Conservation (phyloP, 2,797 vertebrate genomes). For the Pseudopleuronectes americanus region DNA sequence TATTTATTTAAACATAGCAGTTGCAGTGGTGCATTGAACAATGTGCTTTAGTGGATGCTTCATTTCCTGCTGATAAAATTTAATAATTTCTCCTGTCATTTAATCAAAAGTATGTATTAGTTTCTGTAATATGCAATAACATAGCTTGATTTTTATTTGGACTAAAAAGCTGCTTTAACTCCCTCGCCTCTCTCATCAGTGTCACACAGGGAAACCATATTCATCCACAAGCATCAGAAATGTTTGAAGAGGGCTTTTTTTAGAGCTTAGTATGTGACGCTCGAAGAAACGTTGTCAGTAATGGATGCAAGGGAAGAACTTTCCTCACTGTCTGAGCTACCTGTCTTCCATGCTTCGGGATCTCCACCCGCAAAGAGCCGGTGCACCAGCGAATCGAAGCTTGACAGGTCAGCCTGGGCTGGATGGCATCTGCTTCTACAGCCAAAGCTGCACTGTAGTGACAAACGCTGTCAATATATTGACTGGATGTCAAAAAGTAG, state of each 20-base stretch:
- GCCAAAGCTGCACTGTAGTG: slow-evolving; percentile 73
- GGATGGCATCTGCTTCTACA: slow-evolving; percentile 61
- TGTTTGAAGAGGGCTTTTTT: slow-evolving; percentile 44
- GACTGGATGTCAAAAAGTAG: slow-evolving; percentile 83
- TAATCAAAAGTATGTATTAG: too few species aligned
- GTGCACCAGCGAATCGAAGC: slow-evolving; percentile 76
- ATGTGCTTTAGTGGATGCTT: not conserved
- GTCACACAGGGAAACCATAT: slow-evolving; percentile 15
- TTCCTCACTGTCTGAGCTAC: slow-evolving; percentile 61
- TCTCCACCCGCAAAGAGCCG: slow-evolving; percentile 69
- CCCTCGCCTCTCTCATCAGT: slow-evolving; percentile 1
- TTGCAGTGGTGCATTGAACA: too few species aligned
- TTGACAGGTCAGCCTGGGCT: slow-evolving; percentile 66
- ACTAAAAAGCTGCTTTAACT: slow-evolving; percentile 8
- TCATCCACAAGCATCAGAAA: slow-evolving; percentile 21
- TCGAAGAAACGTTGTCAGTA: slow-evolving; percentile 41
- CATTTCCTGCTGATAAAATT: not conserved
- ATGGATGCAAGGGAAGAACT: slow-evolving; percentile 31
- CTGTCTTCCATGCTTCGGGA: slow-evolving; percentile 60
- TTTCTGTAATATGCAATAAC: too few species aligned
- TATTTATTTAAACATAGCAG: too few species aligned
- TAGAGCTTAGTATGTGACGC: slow-evolving; percentile 25
- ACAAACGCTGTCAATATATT: slow-evolving; percentile 85
- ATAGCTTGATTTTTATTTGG: slow-evolving; percentile 10
- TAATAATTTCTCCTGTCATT: too few species aligned